Conservation (phyloP, 2,113 vertebrate genomes). For the Anser cygnoides region DNA sequence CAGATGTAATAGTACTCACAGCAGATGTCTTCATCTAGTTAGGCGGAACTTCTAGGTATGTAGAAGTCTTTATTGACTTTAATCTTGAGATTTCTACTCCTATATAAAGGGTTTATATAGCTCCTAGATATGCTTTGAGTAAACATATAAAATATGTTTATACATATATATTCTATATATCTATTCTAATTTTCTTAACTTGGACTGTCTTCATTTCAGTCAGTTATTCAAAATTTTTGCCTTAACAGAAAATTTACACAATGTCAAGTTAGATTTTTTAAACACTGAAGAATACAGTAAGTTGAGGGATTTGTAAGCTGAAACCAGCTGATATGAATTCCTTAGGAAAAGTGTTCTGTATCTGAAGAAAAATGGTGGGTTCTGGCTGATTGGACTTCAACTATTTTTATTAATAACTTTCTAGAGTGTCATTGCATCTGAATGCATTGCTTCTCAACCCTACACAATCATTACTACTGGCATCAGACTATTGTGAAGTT, state of each 20-base stretch:
- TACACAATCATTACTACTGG: not conserved
- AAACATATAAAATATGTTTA: too few relatives aligned
- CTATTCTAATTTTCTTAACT: not conserved
- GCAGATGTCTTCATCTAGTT: not conserved
- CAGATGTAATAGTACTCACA: not conserved
- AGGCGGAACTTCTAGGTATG: too few relatives aligned
- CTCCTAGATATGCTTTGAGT: too few relatives aligned
- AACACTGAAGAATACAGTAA: not conserved
- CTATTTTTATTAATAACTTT: not conserved
- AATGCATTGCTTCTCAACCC: not conserved
- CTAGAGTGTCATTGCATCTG: not conserved
- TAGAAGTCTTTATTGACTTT: not conserved
- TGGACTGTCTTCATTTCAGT: not conserved
- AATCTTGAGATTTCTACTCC: not conserved
- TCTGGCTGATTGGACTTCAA: not conserved
- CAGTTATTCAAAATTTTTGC: not conserved
- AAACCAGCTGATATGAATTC: not conserved
- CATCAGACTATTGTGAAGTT: not conserved
- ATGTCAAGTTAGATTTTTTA: not conserved
- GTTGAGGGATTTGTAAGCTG: not conserved
- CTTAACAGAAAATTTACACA: not conserved
- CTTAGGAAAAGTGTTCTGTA: not conserved
- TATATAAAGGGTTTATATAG: not conserved
- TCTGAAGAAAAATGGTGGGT: not conserved
- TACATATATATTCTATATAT: too few relatives aligned